Evolutionary conservation across 2,797 vertebrate species (phyloP).

Genomic region (Epinephelus malabaricus): DNA sequence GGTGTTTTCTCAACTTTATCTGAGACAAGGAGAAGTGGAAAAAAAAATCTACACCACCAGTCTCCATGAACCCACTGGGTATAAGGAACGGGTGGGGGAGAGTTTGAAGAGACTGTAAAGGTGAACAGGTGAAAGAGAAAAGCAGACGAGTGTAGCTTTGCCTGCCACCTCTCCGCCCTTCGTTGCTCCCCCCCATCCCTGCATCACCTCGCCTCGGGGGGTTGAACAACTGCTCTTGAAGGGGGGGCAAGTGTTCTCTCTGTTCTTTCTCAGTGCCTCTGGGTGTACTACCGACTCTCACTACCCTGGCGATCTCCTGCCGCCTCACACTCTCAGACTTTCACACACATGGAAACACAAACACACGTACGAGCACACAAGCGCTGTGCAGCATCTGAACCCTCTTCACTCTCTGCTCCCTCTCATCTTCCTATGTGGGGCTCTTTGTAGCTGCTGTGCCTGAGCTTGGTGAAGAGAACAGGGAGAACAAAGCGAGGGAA

Average conservation of each 20-base stretch:
- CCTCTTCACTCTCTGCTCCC: slow-evolving; percentile 77
- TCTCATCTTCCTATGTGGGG: slow-evolving; percentile 86
- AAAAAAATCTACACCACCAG: slow-evolving; percentile 63
- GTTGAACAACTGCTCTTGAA: slow-evolving; percentile 84
- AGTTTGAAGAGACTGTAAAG: slow-evolving; percentile 77
- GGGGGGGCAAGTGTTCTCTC: slow-evolving; percentile 83
- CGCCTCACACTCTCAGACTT: slow-evolving; percentile 76
- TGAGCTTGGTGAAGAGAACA: slow-evolving; percentile 78
- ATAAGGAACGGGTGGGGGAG: slow-evolving; percentile 70
- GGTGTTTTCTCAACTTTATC: slow-evolving; percentile 76
- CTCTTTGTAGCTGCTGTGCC: slow-evolving; percentile 82
- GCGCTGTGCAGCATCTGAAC: slow-evolving; percentile 80
- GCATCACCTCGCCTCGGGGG: slow-evolving; percentile 83
- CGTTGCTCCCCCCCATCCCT: slow-evolving; percentile 76
- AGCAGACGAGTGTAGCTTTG: slow-evolving; percentile 76
- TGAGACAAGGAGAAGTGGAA: slow-evolving; percentile 57
- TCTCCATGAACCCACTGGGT: slow-evolving; percentile 78
- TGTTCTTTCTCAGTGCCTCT: slow-evolving; percentile 82
- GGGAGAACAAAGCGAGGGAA: slow-evolving; percentile 75
- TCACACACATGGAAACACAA: slow-evolving; percentile 72
- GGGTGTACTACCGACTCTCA: slow-evolving; percentile 82
- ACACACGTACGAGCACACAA: slow-evolving; percentile 69
- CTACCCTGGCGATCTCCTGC: slow-evolving; percentile 85
- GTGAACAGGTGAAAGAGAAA: slow-evolving; percentile 82
- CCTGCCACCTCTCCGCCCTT: slow-evolving; percentile 79